Evolutionary conservation across 2,888 invertebrate genomes (phyloP).

Genomic region (Digitonthophagus gazella): DNA sequence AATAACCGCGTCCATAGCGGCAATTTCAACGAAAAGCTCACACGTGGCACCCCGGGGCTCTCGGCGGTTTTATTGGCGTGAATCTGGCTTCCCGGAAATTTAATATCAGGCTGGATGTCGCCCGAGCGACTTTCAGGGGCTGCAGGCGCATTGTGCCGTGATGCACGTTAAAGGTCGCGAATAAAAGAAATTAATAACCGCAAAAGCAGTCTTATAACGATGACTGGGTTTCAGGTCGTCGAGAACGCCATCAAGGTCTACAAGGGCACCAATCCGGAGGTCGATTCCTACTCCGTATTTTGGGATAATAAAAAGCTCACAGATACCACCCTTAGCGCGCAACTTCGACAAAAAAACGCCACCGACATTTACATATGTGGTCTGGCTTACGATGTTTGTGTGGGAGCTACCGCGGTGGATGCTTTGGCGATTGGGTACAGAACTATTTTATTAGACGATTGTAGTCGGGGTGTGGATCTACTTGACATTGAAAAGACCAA

Average conservation of each 20-base stretch:
- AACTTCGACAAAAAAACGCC: slow-evolving; percentile 74
- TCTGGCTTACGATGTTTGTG: slow-evolving; percentile 93
- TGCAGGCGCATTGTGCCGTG: background rate
- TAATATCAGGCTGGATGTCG: background rate
- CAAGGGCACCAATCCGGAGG: slow-evolving; percentile 91
- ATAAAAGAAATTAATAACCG: background rate
- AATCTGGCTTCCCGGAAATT: background rate
- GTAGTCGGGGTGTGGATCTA: slow-evolving; percentile 83
- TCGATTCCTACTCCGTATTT: slow-evolving; percentile 97
- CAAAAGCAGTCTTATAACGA: background rate
- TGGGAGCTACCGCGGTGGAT: slow-evolving; percentile 86
- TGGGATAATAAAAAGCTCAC: slow-evolving; percentile 95
- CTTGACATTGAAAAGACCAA: slow-evolving; percentile 83
- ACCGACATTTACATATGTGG: slow-evolving; percentile 95
- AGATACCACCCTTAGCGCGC: slow-evolving; percentile 79
- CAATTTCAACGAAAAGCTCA: background rate
- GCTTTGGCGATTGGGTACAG: slow-evolving; percentile 89
- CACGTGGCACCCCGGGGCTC: background rate
- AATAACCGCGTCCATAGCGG: too few species aligned
- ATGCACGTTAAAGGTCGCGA: background rate
- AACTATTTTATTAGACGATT: slow-evolving; percentile 86
- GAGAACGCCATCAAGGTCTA: slow-evolving; percentile 78
- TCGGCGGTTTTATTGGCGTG: background rate
- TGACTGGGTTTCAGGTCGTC: slow-evolving; percentile 56
- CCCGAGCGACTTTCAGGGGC: background rate